These are phyloP conservation scores for Volucella zonaria DNA, from an alignment of 2,888 invertebrate species.

Conservation along the genomic window DNA sequence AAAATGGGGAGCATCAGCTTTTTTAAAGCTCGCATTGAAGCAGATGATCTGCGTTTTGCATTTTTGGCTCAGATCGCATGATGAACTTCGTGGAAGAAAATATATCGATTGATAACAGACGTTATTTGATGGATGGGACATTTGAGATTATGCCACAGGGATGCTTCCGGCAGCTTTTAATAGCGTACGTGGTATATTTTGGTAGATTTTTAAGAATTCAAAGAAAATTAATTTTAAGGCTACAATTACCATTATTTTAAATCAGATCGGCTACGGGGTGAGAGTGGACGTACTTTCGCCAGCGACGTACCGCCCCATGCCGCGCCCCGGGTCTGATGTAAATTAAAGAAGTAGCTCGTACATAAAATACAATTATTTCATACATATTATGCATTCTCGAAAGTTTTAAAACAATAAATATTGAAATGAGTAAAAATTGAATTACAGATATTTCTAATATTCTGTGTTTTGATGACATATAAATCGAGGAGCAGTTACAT, in stretches of 20 bases:
- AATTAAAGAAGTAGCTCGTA: no score
- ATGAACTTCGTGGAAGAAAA: neutral
- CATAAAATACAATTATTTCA: no score
- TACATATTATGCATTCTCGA: no score
- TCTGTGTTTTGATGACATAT: no score
- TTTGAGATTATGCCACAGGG: neutral
- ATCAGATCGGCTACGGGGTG: no score
- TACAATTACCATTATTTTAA: neutral
- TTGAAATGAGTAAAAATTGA: no score
- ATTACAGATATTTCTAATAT: no score
- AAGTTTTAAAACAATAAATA: no score
- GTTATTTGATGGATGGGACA: neutral
- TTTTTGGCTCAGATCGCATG: neutral
- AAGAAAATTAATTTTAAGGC: neutral
- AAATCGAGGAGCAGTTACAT: no score
- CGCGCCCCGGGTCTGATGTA: no score
- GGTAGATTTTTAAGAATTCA: neutral
- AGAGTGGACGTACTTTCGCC: accelerated
- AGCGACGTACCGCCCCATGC: no score
- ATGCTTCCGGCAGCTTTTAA: neutral
- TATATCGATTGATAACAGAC: neutral
- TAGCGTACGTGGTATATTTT: neutral
- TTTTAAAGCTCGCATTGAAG: no score
- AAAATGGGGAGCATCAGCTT: neutral
- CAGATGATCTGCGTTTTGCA: neutral